These are phyloP conservation scores for Beaufortia kweichowensis DNA, from an alignment of 2,113 vertebrate genomes.

Conservation along the genomic window DNA sequence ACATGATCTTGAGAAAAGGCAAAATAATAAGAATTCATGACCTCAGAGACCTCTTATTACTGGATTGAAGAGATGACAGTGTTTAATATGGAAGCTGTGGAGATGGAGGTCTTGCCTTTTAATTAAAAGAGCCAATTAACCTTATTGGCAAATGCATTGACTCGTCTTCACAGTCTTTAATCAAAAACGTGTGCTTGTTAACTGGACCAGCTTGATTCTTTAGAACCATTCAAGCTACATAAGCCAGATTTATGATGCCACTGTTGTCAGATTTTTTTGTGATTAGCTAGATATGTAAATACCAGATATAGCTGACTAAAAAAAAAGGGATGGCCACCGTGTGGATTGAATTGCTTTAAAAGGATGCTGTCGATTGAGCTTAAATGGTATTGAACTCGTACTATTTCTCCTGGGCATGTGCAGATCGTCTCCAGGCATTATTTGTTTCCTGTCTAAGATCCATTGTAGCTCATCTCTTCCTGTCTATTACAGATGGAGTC, in stretches of 20 bases:
- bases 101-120: not conserved
- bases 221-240: not conserved
- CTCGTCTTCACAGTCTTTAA: no score
- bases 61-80: not conserved
- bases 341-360: not conserved
- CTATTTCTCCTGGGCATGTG: not conserved
- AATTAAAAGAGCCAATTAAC: not conserved
- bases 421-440: not conserved
- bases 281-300: no score
- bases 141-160: no score
- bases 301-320: not conserved
- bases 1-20: no score
- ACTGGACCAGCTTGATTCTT: not conserved
- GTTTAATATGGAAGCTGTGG: not conserved
- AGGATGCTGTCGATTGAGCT: no score
- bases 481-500: constrained; percentile 88
- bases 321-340: not conserved
- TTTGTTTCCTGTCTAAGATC: constrained; percentile 43
- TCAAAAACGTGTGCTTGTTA: not conserved
- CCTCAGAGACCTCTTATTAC: not conserved
- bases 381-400: no score
- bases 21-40: not conserved
- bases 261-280: not conserved
- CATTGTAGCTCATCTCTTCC: not conserved
- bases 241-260: not conserved